phyloP scores from a whole-genome alignment of 2,797 vertebrate species.

The Aeoliscus strigatus region DNA sequence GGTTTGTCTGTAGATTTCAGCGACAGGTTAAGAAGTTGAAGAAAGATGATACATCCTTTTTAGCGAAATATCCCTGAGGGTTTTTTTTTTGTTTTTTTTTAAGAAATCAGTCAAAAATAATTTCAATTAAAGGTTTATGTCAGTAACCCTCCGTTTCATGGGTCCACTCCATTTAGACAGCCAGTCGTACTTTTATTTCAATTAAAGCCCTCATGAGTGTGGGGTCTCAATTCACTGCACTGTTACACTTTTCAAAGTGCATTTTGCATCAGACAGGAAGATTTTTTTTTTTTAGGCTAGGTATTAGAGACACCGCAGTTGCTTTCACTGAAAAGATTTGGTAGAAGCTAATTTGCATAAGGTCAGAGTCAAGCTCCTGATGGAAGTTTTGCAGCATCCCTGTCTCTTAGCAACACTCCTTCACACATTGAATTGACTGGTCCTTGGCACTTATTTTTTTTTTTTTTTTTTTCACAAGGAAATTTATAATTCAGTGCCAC shows the following conservation, averaged over 20 bases:
- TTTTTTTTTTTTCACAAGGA: slow-evolving; percentile 88
- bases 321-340: slow-evolving; percentile 87
- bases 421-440: slow-evolving; percentile 90
- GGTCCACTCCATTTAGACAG: slow-evolving; percentile 15
- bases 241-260: slow-evolving; percentile 66
- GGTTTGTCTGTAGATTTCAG: slow-evolving; percentile 9
- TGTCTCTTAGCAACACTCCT: slow-evolving; percentile 98
- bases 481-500: slow-evolving; percentile 95
- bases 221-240: slow-evolving; percentile 21
- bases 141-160: slow-evolving; percentile 4
- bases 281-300: slow-evolving; percentile 80
- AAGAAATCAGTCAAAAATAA: no score
- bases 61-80: background rate
- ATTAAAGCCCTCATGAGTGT: slow-evolving; percentile 34
- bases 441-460: slow-evolving; percentile 95
- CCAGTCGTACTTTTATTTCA: slow-evolving; percentile 25
- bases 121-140: slow-evolving; percentile 23
- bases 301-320: slow-evolving; percentile 86
- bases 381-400: slow-evolving; percentile 95
- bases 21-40: background rate
- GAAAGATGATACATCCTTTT: no score
- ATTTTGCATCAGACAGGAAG: slow-evolving; percentile 76
- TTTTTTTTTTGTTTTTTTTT: no score
- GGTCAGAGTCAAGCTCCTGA: slow-evolving; percentile 92
- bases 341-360: slow-evolving; percentile 95